Evolutionary conservation across 2,797 vertebrate species (phyloP), one percentile per base, ranked within the genome.

Genomic region (Myoxocephalus aenaeus): DNA sequence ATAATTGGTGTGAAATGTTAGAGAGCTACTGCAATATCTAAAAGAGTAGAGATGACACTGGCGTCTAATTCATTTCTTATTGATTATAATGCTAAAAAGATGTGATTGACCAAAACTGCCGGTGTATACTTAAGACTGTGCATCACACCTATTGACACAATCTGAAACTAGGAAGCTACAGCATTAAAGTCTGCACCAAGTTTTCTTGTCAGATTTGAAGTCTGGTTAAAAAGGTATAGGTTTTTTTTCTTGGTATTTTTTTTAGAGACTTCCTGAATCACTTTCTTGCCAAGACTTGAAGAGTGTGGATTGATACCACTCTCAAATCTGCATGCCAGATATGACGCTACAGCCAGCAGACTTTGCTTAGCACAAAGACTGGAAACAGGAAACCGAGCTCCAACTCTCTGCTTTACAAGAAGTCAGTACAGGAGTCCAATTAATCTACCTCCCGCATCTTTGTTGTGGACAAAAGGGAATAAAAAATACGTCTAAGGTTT

Each of bases 401-500:
- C 57, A 81, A 69, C 15, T 17, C 53, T 58, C 29, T 51, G 56
- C 51, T 65, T 74, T 62, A 82, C 62, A 70, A 62, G 42, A 84
- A 61, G 73, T 71, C 81, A 50, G 40, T 65, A 71, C 62, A 82
- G 40, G 11, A 66, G 74, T 44, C 48, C 36, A 82, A 76, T 81
- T 73, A 75, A 85, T 90, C 65, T 80, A 51, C 40, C 56, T 65
- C 58, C 32, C 34, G 71, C 53, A 65, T 86, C 71, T 80, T 67
- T 77, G 64, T 44, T 70, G 56, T 20, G 72, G 64, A 53, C 58
- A 68, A 79, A 77, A 76, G 40, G 48, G 36, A 74, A 76, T 15
- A 79, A 4, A 76, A 73, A 88, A 68, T 25, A 81, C 67, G 46
- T 75, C 44, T 29, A 70, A 68, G 34, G 69, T 87, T 88, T 89